Base-by-base conservation (phyloP, 2,888 invertebrate genomes). In the Orthosia incerta region DNA sequence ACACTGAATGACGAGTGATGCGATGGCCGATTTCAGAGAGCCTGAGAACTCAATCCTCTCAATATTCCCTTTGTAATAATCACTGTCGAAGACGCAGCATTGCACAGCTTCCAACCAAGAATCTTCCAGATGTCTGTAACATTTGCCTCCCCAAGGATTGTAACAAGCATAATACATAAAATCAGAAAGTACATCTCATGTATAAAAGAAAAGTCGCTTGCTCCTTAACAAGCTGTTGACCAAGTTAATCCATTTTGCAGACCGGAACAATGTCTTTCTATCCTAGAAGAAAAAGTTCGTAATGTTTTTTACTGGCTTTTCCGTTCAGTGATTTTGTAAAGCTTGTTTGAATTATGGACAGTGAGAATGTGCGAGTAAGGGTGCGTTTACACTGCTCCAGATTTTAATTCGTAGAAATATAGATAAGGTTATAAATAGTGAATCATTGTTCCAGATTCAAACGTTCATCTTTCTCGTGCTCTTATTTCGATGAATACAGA, bases 81-180 rank as follows among this genome's bases (percentile, higher is more conserved):
- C 13, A 20, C 39, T 9, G 1, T 39, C 9, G 39, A 7, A 39
- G 39, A 39, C 9, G 7, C 39, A 39, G 39, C 39, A 39, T 39
- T 39, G 20, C 20, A 31, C 13, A 20, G 16, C 18, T 46, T 31
- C 16, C 2, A 46, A 56, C 4, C 23, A 9, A 46, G 46, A 18
- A 7, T 12, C 39, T 9, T 4, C 4, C n/a, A n/a, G 23, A 20
- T 18, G 12, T 57, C 18, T 26, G 20, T 56, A n/a, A 51, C 31
- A 57, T 69, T n/a, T 23, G 31, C 11, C 18, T 55, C 60, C 26
- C 23, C 50, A 61, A 78, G 71, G 23, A 61, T 46, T 23, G 48
- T 45, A 50, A 50, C 79, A 71, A 79, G 46, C 55, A 39, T 20
- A 62, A 46, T 78, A 39, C 46, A 62, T 56, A 57, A 71, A 62